These are phyloP conservation scores for Sussaba pulchella DNA, from an alignment of 2,888 invertebrate species.

Conservation along the genomic window DNA sequence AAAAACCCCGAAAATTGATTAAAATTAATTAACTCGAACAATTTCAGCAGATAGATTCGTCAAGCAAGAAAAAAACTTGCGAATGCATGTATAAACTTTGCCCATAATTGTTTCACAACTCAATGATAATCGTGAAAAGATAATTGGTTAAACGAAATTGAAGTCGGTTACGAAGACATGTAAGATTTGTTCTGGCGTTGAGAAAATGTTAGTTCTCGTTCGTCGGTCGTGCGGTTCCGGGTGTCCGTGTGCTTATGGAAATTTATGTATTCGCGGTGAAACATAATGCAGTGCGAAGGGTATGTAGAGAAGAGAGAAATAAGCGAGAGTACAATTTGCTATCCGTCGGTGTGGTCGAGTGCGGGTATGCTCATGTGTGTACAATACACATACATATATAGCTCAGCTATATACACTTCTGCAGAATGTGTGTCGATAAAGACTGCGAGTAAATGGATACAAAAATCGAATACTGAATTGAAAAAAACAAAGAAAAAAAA, in stretches of 20 bases:
- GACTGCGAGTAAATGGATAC: too few relatives aligned
- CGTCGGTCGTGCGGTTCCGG: background rate
- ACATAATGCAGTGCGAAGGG: slow-evolving; percentile 1
- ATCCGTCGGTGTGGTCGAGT: slow-evolving; percentile 26
- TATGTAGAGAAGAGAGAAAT: slow-evolving; percentile 4
- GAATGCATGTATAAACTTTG: too few relatives aligned
- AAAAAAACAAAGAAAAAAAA: slow-evolving; percentile 27
- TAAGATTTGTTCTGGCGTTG: slow-evolving; percentile 3
- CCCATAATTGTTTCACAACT: too few relatives aligned
- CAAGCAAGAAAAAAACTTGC: too few relatives aligned
- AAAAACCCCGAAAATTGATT: too few relatives aligned
- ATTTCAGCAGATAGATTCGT: too few relatives aligned
- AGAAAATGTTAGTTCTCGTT: slow-evolving; percentile 1
- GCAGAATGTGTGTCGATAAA: slow-evolving; percentile 50
- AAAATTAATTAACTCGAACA: too few relatives aligned
- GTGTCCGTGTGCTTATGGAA: slow-evolving; percentile 26
- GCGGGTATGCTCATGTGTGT: slow-evolving; percentile 18
- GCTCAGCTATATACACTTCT: slow-evolving; percentile 25
- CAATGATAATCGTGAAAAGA: too few relatives aligned
- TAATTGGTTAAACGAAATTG: background rate
- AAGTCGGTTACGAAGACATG: background rate
- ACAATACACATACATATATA: slow-evolving; percentile 34
- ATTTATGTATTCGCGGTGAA: slow-evolving; percentile 7
- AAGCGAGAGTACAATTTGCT: slow-evolving; percentile 44
- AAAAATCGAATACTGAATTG: slow-evolving; percentile 56